phyloP scores from a whole-genome alignment of 1,140 invertebrate genomes.

The Scaptomyza hsui region DNA sequence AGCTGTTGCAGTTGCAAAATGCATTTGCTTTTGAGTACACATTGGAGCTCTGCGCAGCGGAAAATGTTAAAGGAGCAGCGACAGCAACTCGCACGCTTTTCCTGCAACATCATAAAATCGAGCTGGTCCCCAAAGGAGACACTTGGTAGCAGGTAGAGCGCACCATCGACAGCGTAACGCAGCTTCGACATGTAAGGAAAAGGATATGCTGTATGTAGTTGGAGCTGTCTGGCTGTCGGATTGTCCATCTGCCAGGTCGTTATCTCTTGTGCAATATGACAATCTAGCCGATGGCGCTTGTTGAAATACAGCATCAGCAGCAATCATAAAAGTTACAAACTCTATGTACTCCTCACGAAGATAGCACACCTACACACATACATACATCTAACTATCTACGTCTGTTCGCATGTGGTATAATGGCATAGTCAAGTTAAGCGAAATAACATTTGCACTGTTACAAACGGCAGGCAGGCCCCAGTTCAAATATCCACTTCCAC shows the following conservation, averaged over 20 bases:
- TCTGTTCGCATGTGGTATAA: constrained; percentile 34
- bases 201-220: constrained; percentile 51
- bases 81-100: constrained; percentile 29
- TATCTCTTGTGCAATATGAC: constrained; percentile 75
- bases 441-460: constrained; percentile 54
- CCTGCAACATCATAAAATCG: constrained; percentile 37
- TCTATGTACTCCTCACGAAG: constrained; percentile 38
- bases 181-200: constrained; percentile 49
- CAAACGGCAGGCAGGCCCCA: not conserved
- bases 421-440: constrained; percentile 65
- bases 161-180: not conserved
- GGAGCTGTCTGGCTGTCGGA: constrained; percentile 38
- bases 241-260: constrained; percentile 66
- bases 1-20: constrained; percentile 48
- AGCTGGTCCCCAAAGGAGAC: constrained; percentile 22
- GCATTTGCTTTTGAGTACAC: constrained; percentile 54
- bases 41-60: constrained; percentile 27
- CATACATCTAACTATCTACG: not conserved
- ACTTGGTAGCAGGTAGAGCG: constrained; percentile 22
- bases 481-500: constrained; percentile 9
- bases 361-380: constrained; percentile 4
- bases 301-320: constrained; percentile 25
- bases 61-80: constrained; percentile 52
- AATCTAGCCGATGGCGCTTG: constrained; percentile 54
- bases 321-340: constrained; percentile 54